Conservation (phyloP, 2,888 invertebrate species). For the Bruchidius siliquastri region DNA sequence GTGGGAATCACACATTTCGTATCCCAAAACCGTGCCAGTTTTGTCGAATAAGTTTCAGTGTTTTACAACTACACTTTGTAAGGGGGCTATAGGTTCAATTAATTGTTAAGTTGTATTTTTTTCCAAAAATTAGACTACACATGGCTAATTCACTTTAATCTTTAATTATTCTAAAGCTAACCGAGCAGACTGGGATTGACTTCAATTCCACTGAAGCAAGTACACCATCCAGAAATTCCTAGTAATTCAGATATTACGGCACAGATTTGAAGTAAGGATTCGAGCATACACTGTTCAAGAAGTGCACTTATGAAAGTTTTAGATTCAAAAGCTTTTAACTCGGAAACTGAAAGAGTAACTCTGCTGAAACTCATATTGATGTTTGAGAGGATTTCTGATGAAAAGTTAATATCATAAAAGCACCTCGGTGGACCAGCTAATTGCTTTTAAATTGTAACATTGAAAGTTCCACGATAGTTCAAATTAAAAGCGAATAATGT, state of each 20-base stretch:
- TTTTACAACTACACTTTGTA: too few relatives aligned
- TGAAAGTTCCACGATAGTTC: background rate
- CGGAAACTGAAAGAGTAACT: background rate
- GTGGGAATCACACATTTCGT: too few relatives aligned
- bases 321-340: background rate
- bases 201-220: background rate
- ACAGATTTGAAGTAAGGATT: background rate
- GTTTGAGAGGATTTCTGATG: background rate
- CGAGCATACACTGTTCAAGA: background rate
- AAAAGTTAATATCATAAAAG: background rate
- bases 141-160: too few relatives aligned
- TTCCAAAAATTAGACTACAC: too few relatives aligned
- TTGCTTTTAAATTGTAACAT: background rate
- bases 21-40: too few relatives aligned
- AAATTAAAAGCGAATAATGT: background rate
- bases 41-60: too few relatives aligned
- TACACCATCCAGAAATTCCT: background rate
- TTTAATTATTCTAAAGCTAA: background rate
- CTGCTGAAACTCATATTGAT: background rate
- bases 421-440: background rate
- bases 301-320: background rate
- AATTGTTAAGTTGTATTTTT: too few relatives aligned
- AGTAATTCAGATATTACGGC: background rate
- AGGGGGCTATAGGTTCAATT: too few relatives aligned
- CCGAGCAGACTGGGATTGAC: background rate